These are phyloP conservation scores for Diacarnus erythraeanus DNA, from an alignment of 37 sponge, comb jelly and placozoan genomes.

Conservation along the genomic window DNA sequence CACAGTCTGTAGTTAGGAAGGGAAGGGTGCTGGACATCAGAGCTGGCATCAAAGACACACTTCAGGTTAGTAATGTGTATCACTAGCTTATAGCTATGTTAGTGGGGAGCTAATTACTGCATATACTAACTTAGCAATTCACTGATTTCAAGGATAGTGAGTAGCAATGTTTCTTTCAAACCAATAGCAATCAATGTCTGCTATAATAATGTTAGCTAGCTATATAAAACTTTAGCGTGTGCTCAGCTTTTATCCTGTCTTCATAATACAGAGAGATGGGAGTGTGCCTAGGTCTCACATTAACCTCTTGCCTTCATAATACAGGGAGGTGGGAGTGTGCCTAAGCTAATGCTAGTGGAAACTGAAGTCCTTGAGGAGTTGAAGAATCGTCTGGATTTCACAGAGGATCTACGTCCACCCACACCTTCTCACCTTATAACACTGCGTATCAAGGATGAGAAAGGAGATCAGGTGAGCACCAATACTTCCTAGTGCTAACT, in stretches of 20 bases:
- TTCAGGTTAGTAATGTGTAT: conserved; percentile 57
- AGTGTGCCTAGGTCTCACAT: background rate
- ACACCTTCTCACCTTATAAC: conserved; percentile 54
- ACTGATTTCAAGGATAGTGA: no score
- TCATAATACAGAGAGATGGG: no score
- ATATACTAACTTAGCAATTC: no score
- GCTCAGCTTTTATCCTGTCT: background rate
- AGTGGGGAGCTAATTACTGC: no score
- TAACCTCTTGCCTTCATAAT: background rate
- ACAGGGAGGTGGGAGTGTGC: conserved; percentile 8
- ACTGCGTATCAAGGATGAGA: conserved; percentile 69
- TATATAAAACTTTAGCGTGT: background rate
- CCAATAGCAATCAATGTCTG: background rate
- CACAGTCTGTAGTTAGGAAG: conserved; percentile 69
- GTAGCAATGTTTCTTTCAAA: no score
- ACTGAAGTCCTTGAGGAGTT: conserved; percentile 68
- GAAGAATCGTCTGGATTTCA: conserved; percentile 25
- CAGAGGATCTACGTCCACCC: conserved; percentile 17
- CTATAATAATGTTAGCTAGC: no score
- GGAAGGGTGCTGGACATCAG: conserved; percentile 86
- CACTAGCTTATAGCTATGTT: background rate
- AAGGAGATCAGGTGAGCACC: conserved; percentile 55
- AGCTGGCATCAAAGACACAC: conserved; percentile 53
- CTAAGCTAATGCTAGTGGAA: conserved; percentile 53
- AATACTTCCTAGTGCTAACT: no score